A percentile compares a stretch with the other conserved stretches of the same genome.
phyloP scores from a whole-genome alignment of 2,888 invertebrate species.

The Dolomedes plantarius region DNA sequence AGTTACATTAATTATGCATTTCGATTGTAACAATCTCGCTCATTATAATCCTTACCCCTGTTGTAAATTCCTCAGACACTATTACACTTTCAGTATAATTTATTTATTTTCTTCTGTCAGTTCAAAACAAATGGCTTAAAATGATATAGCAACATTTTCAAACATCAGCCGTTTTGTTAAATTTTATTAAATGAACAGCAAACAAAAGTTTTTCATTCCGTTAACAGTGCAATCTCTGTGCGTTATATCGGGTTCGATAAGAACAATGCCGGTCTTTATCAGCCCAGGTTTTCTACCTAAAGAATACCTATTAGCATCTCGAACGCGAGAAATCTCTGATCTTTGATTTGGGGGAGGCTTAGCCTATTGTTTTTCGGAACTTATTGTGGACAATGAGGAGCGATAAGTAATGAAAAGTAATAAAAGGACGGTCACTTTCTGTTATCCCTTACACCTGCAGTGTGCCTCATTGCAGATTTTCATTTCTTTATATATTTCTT shows the following conservation, averaged over 20 bases:
- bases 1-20: no score
- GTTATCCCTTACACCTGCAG: slow-evolving; percentile 36
- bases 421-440: slow-evolving; percentile 32
- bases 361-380: slow-evolving; percentile 25
- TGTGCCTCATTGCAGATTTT: slow-evolving; percentile 20
- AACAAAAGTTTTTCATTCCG: no score
- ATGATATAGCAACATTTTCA: no score
- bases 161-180: no score
- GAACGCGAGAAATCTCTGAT: slow-evolving; percentile 30
- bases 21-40: no score
- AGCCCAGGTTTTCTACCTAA: background rate
- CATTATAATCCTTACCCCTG: no score
- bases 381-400: background rate
- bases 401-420: slow-evolving; percentile 30
- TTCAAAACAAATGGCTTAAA: no score
- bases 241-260: background rate
- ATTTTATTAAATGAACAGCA: no score
- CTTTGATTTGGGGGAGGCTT: slow-evolving; percentile 61
- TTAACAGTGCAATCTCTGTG: no score
- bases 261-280: slow-evolving; percentile 59
- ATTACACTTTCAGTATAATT: no score
- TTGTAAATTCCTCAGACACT: no score
- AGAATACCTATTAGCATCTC: slow-evolving; percentile 56
- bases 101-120: no score
- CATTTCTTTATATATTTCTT: background rate